These are phyloP conservation scores for Podocnemis expansa DNA, from an alignment of 2,113 vertebrate species.

Conservation along the genomic window DNA sequence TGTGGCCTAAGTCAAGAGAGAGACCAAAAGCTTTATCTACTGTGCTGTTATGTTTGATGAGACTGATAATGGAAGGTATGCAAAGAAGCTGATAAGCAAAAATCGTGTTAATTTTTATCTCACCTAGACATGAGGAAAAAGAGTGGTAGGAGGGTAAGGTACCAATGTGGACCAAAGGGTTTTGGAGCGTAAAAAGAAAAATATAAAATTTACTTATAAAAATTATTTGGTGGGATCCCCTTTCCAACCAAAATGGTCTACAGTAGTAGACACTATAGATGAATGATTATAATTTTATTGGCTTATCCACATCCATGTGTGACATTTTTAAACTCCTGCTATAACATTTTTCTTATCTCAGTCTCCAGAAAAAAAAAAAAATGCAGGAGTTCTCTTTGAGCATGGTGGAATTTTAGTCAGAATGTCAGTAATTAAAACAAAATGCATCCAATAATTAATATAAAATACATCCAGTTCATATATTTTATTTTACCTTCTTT, in stretches of 20 bases:
- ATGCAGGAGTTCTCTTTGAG: not conserved
- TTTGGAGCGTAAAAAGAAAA: not conserved
- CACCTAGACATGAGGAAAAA: not conserved
- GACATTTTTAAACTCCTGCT: not conserved
- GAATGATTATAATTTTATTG: not conserved
- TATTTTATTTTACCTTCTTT: not conserved
- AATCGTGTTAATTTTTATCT: not conserved
- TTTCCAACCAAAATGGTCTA: not conserved
- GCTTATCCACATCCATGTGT: not conserved
- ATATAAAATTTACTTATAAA: not conserved
- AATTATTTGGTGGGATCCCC: not conserved
- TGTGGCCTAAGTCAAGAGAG: not conserved
- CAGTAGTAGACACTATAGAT: not conserved
- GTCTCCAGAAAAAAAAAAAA: not conserved
- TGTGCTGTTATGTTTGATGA: not conserved
- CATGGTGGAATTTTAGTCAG: not conserved
- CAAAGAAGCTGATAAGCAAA: not conserved
- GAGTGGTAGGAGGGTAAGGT: not conserved
- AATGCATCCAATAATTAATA: not conserved
- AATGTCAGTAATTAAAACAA: not conserved
- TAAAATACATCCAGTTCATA: not conserved
- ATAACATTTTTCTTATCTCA: not conserved
- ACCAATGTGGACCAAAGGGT: not conserved
- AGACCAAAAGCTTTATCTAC: not conserved
- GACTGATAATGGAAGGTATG: not conserved